Base-by-base conservation (phyloP, 2,888 invertebrate species). In the Microplitis manilae region DNA sequence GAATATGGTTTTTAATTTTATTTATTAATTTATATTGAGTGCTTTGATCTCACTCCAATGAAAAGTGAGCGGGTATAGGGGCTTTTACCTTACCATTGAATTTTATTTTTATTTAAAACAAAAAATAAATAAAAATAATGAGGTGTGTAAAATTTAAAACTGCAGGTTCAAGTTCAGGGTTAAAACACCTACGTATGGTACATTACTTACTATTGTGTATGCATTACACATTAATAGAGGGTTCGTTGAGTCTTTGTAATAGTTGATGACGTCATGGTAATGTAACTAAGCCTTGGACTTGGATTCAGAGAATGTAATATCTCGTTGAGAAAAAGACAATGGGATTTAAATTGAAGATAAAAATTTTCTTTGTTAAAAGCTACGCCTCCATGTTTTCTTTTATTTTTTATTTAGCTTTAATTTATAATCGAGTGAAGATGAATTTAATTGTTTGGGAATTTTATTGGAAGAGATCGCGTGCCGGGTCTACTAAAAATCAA, bases 151-250 rank as follows among this genome's bases (percentile, higher is more conserved):
- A 79, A 80, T 80, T 79, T 79, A 80, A 50, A 50, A 5, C 80
- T 30, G 30, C 73, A 77, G 76, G 70, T 68, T 77, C 80, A 82
- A 82, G 81, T 81, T 81, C 81, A 82, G 70, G 79, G 79, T 62
- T 79, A 68, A 75, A n/a, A 41, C 77, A 59, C 80, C 81, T 78
- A 80, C 81, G 78, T 77, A 61, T 6, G 30, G 30, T 30, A 30
- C 30, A 30, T 30, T 30, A 30, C 30, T 30, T 30, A 30, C 30
- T 30, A 30, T 30, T 30, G 30, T 30, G 4, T 59, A n/a, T n/a
- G 60, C 9, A 75, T 73, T 65, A 59, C 64, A 30, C 38, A 13
- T 65, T 30, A 30, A 62, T 65, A 67, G 65, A 30, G 50, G 30
- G 67, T 20, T 15, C 17, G 15, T 13, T 64, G 30, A 62, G 40